Evolutionary conservation across 2,888 invertebrate species (phyloP), one percentile per base, ranked within the genome.

Genomic region (Seira musarum): DNA sequence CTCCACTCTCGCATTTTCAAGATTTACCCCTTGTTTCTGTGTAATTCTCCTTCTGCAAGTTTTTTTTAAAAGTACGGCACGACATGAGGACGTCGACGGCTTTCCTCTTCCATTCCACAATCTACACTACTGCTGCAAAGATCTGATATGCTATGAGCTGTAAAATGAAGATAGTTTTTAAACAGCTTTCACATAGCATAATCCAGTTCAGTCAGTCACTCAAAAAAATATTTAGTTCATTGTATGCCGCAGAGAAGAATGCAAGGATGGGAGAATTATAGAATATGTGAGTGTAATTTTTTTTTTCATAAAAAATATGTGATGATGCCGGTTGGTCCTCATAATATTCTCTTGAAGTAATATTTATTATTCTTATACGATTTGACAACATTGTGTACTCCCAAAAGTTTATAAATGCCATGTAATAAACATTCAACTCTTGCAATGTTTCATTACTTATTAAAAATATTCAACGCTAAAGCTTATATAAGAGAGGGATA

Each of bases 391-490:
- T 73, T 72, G n/a, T 57, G 57, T 57, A 72, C 72, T 72, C 66
- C 61, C 40, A 71, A 61, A 57, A 61, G 46, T 78, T 73, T 73
- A 79, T 78, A 68, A 79, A 69, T 67, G 40, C 67, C 24, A 72
- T 61, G 73, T 67, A 64, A 68, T 79, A 79, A 79, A 79, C 64
- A 69, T 73, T 69, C 63, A 17, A 57, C 10, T 57, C n/a, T 10
- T 10, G 17, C 6, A n/a, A 8, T n/a, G 71, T 73, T 79, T 67
- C 68, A 68, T 67, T 67, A 66, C 67, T 73, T 73, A 73, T 73
- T 73, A 67, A 75, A 75, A 63, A 65, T 64, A 73, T 73, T 46
- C 64, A 73, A 35, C 67, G 63, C 61, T 79, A n/a, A n/a, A n/a
- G n/a, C n/a, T n/a, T 79, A 53, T 30, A 66, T 61, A 25, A 19